phyloP scores from a whole-genome alignment of 2,888 invertebrate genomes.

The Drosophila helvetica region DNA sequence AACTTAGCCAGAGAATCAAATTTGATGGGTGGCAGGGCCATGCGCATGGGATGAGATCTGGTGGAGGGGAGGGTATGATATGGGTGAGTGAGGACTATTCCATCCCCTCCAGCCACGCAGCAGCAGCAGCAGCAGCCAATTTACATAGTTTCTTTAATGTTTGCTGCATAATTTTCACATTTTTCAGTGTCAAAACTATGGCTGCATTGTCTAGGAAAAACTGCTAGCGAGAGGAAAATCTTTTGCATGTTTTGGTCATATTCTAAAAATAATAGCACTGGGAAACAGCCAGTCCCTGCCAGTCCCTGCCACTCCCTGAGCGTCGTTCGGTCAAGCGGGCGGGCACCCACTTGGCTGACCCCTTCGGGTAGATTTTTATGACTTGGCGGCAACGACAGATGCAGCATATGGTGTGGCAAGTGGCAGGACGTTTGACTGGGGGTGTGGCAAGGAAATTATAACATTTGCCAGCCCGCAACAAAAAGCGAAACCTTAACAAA shows the following conservation, averaged over 20 bases:
- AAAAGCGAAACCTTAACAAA: slow-evolving; percentile 75
- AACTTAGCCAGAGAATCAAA: slow-evolving; percentile 55
- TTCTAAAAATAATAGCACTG: slow-evolving; percentile 76
- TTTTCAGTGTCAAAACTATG: slow-evolving; percentile 82
- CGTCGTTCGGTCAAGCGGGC: slow-evolving; percentile 63
- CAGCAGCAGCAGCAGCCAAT: slow-evolving; percentile 62
- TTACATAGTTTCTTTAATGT: slow-evolving; percentile 78
- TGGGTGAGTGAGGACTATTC: neutral
- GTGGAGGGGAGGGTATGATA: neutral
- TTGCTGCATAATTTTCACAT: slow-evolving; percentile 83
- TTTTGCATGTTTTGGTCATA: slow-evolving; percentile 81
- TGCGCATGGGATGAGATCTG: too few relatives aligned
- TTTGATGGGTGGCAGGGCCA: slow-evolving; percentile 42
- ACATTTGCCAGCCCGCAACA: slow-evolving; percentile 70
- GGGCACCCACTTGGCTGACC: slow-evolving; percentile 64
- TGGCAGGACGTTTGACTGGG: slow-evolving; percentile 7
- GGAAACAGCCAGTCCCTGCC: slow-evolving; percentile 23
- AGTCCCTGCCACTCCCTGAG: slow-evolving; percentile 29
- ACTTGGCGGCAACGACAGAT: slow-evolving; percentile 62
- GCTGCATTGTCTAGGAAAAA: slow-evolving; percentile 60
- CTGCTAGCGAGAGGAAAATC: slow-evolving; percentile 67
- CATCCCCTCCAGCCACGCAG: neutral
- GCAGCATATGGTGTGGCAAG: slow-evolving; percentile 12
- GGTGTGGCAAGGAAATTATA: slow-evolving; percentile 62
- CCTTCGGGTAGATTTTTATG: slow-evolving; percentile 68